A percentile compares a stretch with the other conserved stretches of the same genome.
These are phyloP conservation scores for Gopherus evgoodei DNA, from an alignment of 2,113 vertebrate species.

Conservation along the genomic window DNA sequence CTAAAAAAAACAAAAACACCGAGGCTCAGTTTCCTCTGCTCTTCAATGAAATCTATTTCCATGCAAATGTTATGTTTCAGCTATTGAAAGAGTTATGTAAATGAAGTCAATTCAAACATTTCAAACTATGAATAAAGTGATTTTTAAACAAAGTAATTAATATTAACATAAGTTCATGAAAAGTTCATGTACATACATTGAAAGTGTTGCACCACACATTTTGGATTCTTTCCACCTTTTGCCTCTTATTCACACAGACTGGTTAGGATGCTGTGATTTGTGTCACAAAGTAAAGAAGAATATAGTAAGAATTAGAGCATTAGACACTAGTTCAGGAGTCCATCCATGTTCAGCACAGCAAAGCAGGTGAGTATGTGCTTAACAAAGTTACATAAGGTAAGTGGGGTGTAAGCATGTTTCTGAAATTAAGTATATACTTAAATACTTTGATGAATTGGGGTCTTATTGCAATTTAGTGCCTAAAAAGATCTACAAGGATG, in stretches of 20 bases:
- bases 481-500: background rate
- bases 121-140: background rate
- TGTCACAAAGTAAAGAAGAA: background rate
- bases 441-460: background rate
- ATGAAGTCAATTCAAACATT: background rate
- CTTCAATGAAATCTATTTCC: background rate
- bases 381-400: background rate
- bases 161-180: background rate
- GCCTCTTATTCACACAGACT: background rate
- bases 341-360: no score
- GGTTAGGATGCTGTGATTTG: background rate
- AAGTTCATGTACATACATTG: background rate
- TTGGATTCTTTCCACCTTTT: background rate
- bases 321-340: background rate
- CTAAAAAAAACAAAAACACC: background rate
- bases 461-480: background rate
- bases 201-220: background rate
- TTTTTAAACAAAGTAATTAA: background rate
- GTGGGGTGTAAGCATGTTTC: background rate
- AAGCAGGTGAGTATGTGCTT: background rate
- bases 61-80: background rate
- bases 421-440: background rate
- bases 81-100: background rate
- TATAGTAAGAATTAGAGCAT: background rate
- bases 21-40: background rate